A percentile compares a stretch with the other conserved stretches of the same genome.
Evolutionary conservation across 2,888 invertebrate genomes (phyloP).

Genomic region (Erynnis tages): DNA sequence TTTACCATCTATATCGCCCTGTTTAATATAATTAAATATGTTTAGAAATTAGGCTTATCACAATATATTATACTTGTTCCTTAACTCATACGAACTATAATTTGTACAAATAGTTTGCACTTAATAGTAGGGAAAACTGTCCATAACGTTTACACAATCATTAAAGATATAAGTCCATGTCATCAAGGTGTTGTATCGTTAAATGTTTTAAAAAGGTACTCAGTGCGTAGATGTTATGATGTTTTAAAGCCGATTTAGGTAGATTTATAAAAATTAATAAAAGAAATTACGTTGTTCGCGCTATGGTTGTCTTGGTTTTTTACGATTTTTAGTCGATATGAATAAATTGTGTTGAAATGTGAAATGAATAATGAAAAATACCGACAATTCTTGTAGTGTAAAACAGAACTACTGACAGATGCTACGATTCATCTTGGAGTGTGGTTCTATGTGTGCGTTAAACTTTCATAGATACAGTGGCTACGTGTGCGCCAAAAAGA

Average conservation of each 20-base stretch:
- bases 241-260: background rate
- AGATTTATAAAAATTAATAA: background rate
- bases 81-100: conserved; percentile 13
- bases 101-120: conserved; percentile 26
- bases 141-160: conserved; percentile 14
- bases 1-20: no score
- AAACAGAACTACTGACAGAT: no score
- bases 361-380: no score
- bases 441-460: no score
- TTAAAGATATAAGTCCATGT: background rate
- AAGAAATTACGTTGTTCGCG: background rate
- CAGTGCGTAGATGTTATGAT: background rate
- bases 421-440: no score
- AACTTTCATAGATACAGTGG: no score
- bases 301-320: background rate
- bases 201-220: background rate
- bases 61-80: background rate
- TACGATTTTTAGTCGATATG: background rate
- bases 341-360: background rate
- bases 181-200: background rate
- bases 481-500: no score
- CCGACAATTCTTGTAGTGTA: no score
- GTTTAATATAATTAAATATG: no score
- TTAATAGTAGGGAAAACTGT: conserved; percentile 12
- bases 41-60: no score